Evolutionary conservation across 1,140 invertebrate genomes (phyloP), one percentile per base, ranked within the genome.

Genomic region (Holotrichia oblita): DNA sequence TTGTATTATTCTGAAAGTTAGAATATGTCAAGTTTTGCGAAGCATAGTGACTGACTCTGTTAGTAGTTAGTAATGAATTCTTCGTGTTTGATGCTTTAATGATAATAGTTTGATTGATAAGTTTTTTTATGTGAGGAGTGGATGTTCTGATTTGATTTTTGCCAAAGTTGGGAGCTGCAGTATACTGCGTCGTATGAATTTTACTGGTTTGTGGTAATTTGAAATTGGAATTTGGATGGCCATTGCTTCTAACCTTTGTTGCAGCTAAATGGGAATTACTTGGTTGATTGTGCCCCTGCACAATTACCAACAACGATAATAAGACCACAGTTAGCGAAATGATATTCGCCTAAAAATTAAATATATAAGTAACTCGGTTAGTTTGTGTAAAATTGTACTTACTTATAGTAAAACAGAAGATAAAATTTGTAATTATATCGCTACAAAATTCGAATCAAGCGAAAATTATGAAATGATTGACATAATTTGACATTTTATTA

Each of bases 321-420:
- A 69, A 9, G 22, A 6, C 20, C 12, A 22, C 27, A 7, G 8
- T 69, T 69, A 69, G 27, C 61, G 61, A 24, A 69, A 69, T 69
- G 22, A 69, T 69, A 69, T 69, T 69, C 17, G 27, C 61, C 61
- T 69, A 34, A 69, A 69, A 69, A 27, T 24, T 27, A 69, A 34
- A 69, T 69, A 7, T 7, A 22, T 69, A 12, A 27, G 9, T 24
- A 34, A 34, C 12, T 27, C 20, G 0, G 20, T 22, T 34, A 69
- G 2, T 2, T 20, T 69, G 3, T n/a, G 7, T 6, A 0, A 17
- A n/a, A 17, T 17, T 55, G 3, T 55, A 55, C 48, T 55, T 55
- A 55, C 48, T 55, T 55, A 17, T 12, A 55, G 17, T 17, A 55
- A 55, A 14, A 55, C 6, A 17, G 6, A 17, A 17, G 12, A n/a